These are phyloP conservation scores for Musca domestica DNA, from an alignment of 1,140 invertebrate species.

Conservation along the genomic window DNA sequence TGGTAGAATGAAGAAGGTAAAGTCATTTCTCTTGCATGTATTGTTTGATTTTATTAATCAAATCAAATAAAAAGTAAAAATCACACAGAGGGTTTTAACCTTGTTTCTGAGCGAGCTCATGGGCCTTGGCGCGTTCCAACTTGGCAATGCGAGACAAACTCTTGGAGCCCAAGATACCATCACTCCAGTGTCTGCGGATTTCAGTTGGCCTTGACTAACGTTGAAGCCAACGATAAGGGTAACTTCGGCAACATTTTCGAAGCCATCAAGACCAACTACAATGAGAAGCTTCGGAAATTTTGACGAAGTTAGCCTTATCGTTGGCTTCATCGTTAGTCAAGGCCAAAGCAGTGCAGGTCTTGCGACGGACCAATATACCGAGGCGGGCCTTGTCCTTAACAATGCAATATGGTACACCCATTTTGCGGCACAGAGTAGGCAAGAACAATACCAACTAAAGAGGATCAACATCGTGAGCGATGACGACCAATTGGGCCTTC, in stretches of 20 bases:
- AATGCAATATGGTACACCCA: slow-evolving; percentile 99
- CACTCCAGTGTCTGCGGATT: slow-evolving; percentile 97
- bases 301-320: slow-evolving; percentile 82
- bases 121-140: slow-evolving; percentile 91
- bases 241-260: no score
- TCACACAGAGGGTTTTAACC: slow-evolving; percentile 48
- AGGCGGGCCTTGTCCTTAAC: slow-evolving; percentile 96
- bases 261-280: no score
- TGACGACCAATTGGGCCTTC: slow-evolving; percentile 96
- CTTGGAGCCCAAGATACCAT: slow-evolving; percentile 91
- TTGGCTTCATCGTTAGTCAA: slow-evolving; percentile 82
- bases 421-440: slow-evolving; percentile 96
- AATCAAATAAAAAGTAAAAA: slow-evolving; percentile 22
- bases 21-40: neutral
- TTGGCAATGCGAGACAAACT: slow-evolving; percentile 92
- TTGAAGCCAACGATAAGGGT: no score
- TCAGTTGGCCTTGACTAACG: slow-evolving; percentile 99
- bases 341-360: slow-evolving; percentile 86
- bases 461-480: slow-evolving; percentile 99
- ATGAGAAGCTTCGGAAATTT: slow-evolving; percentile 89
- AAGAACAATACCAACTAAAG: slow-evolving; percentile 96
- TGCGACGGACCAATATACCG: slow-evolving; percentile 88
- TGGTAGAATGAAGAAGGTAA: no score
- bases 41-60: slow-evolving; percentile 6
- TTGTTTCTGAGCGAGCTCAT: slow-evolving; percentile 88